Conservation (phyloP, 2,113 vertebrate genomes). For the Nesoenas mayeri region DNA sequence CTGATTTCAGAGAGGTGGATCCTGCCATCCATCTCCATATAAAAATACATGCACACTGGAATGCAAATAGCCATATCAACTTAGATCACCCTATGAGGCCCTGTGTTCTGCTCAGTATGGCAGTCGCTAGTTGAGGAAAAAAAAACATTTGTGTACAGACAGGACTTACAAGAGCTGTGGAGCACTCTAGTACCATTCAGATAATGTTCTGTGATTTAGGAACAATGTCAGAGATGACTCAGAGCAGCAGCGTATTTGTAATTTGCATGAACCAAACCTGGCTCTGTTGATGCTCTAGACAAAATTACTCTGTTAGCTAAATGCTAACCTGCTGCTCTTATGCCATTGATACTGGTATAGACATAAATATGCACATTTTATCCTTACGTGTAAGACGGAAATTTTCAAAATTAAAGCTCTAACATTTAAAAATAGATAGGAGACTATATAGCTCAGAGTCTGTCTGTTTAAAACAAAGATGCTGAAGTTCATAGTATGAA, state of each 20-base stretch:
- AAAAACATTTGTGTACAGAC: neutral
- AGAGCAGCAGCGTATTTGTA: neutral
- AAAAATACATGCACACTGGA: neutral
- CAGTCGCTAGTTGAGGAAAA: neutral
- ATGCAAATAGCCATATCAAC: neutral
- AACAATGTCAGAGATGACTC: neutral
- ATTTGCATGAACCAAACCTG: neutral
- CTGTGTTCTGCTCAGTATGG: neutral
- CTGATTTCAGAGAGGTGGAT: neutral
- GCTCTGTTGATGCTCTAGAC: accelerated
- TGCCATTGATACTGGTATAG: neutral
- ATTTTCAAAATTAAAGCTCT: neutral
- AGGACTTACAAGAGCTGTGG: neutral
- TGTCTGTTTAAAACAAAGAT: neutral
- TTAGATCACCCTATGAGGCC: neutral
- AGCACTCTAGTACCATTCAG: neutral
- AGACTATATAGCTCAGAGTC: neutral
- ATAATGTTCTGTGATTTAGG: neutral
- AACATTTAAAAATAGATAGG: neutral
- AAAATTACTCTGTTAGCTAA: neutral
- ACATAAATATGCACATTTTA: neutral
- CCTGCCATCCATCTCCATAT: neutral
- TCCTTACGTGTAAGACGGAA: neutral
- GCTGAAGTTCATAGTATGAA: neutral
- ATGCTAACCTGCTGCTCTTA: neutral